These are phyloP conservation scores for Dallia pectoralis DNA, from an alignment of 2,797 vertebrate genomes.

Conservation along the genomic window DNA sequence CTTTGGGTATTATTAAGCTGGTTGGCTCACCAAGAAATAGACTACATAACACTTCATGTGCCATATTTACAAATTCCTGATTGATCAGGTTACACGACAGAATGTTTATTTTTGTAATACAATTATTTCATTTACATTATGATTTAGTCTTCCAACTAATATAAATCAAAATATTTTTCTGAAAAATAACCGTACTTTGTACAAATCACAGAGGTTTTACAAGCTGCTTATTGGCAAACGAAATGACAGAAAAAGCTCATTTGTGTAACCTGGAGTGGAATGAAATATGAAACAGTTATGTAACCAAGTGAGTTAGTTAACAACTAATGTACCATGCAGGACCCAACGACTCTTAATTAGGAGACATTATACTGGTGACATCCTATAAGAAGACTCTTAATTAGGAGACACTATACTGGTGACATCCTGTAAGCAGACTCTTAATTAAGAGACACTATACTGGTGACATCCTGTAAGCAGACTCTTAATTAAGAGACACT, in stretches of 20 bases:
- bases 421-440: slow-evolving; percentile 3
- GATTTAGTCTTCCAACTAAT: slow-evolving; percentile 5
- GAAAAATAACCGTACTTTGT: slow-evolving; percentile 29
- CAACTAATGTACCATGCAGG: slow-evolving; percentile 37
- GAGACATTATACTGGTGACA: slow-evolving; percentile 1
- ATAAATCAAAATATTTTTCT: slow-evolving; percentile 19
- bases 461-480: neutral
- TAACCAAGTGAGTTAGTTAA: slow-evolving; percentile 6
- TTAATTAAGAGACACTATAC: too few relatives aligned
- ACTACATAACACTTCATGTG: slow-evolving; percentile 32
- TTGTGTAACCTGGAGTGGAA: too few relatives aligned
- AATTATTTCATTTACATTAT: neutral
- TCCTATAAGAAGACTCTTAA: neutral
- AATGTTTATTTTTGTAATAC: too few relatives aligned
- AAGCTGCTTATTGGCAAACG: slow-evolving; percentile 56
- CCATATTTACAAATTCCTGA: slow-evolving; percentile 30
- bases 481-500: neutral
- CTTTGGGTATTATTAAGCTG: slow-evolving; percentile 23
- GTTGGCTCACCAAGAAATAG: slow-evolving; percentile 25
- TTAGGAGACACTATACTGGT: too few relatives aligned
- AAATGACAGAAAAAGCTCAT: slow-evolving; percentile 17
- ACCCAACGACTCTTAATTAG: neutral
- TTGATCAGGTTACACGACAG: too few relatives aligned
- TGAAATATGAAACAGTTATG: neutral
- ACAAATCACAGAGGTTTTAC: neutral